A percentile compares a stretch with the other conserved stretches of the same genome.
These are phyloP conservation scores for Patiria miniata DNA, from an alignment of 35 echinoderm and acorn worm genomes.

Conservation along the genomic window DNA sequence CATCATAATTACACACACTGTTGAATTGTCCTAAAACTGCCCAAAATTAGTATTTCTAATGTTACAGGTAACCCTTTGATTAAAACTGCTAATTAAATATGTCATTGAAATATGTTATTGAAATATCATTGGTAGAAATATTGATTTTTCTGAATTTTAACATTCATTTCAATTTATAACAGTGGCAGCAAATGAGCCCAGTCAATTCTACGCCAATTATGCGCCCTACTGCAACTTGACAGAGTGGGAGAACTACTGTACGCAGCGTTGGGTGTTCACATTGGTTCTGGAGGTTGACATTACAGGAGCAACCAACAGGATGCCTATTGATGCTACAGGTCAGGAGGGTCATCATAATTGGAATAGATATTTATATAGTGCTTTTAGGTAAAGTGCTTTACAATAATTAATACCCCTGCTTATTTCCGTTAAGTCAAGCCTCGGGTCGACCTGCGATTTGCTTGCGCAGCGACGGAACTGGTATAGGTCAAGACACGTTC, in stretches of 20 bases:
- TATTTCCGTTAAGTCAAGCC: not conserved
- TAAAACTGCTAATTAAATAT: too few species aligned
- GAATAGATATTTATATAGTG: not conserved
- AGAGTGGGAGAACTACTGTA: constrained; percentile 51
- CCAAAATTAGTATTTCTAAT: too few species aligned
- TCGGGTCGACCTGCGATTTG: not conserved
- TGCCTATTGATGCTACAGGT: constrained; percentile 63
- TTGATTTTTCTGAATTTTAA: too few species aligned
- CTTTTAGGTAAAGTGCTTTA: not conserved
- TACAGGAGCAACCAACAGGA: constrained; percentile 17
- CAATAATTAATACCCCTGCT: not conserved
- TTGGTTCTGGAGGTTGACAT: constrained; percentile 67
- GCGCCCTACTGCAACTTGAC: constrained; percentile 75
- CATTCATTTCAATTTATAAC: not conserved
- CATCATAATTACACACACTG: too few species aligned
- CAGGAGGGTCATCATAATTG: not conserved
- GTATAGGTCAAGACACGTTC: too few species aligned
- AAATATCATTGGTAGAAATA: too few species aligned
- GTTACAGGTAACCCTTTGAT: too few species aligned
- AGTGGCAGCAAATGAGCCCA: not conserved
- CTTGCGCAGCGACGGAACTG: too few species aligned
- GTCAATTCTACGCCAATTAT: constrained; percentile 19
- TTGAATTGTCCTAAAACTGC: too few species aligned
- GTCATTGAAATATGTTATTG: too few species aligned
- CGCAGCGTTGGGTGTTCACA: constrained; percentile 72